A percentile compares a stretch with the other conserved stretches of the same genome.
Conservation (phyloP, 2,797 vertebrate species). For the Intellagama lesueurii region DNA sequence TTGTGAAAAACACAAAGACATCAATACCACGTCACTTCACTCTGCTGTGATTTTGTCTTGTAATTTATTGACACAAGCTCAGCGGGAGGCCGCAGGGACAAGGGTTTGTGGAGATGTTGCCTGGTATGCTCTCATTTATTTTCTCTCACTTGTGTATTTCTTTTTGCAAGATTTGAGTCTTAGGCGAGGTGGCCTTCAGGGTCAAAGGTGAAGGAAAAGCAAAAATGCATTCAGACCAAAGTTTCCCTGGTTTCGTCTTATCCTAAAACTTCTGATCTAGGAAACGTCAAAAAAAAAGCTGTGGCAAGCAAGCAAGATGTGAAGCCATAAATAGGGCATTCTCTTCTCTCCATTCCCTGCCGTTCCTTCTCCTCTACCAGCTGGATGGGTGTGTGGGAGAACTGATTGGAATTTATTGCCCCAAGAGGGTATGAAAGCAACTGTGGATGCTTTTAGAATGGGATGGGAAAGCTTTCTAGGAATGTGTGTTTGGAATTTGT, state of each 20-base stretch:
- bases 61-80: slow-evolving; percentile 38
- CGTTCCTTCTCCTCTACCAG: neutral
- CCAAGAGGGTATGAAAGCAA: neutral
- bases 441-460: neutral
- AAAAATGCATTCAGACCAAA: neutral
- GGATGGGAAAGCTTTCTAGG: neutral
- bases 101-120: neutral
- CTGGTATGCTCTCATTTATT: neutral
- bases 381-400: neutral
- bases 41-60: slow-evolving; percentile 1
- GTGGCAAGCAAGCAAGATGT: neutral
- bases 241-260: neutral
- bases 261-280: neutral
- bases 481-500: neutral
- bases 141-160: neutral
- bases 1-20: slow-evolving; percentile 33
- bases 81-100: neutral
- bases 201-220: neutral
- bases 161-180: neutral
- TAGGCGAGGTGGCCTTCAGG: neutral
- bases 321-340: neutral
- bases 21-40: slow-evolving; percentile 21
- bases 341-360: no score
- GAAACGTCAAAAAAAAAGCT: no score
- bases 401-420: neutral